Conservation (phyloP, 2,797 vertebrate species). For the Chromis chromis region DNA sequence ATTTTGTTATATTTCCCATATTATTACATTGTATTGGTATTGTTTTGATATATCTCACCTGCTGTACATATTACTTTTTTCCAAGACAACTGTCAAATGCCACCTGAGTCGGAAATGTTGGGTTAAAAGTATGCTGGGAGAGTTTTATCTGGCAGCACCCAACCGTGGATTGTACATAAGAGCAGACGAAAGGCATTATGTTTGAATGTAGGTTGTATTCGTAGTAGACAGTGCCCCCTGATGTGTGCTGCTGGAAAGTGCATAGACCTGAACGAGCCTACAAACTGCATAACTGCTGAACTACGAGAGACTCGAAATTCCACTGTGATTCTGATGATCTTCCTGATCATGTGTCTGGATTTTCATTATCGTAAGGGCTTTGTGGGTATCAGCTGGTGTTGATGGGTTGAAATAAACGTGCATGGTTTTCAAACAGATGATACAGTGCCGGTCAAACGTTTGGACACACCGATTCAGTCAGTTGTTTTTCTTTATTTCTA, state of each 20-base stretch:
- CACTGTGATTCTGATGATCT: constrained; percentile 31
- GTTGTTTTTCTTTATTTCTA: too few relatives aligned
- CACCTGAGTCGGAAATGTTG: not conserved
- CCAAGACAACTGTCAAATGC: not conserved
- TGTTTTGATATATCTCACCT: constrained; percentile 2
- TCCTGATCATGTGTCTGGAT: not conserved
- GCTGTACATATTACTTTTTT: constrained; percentile 22
- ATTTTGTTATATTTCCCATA: constrained; percentile 41
- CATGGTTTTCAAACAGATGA: constrained; percentile 6
- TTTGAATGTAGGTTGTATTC: constrained; percentile 30
- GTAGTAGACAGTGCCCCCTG: constrained; percentile 58
- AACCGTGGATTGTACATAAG: not conserved
- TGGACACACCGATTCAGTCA: too few relatives aligned
- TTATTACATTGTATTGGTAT: not conserved
- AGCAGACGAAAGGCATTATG: constrained; percentile 12
- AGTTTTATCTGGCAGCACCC: not conserved
- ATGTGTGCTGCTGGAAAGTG: constrained; percentile 56
- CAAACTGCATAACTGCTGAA: constrained; percentile 16
- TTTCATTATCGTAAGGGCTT: constrained; percentile 28
- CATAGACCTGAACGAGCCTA: constrained; percentile 40
- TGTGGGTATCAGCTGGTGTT: constrained; percentile 39
- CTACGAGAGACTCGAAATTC: constrained; percentile 32
- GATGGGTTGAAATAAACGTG: constrained; percentile 63
- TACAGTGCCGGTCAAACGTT: too few relatives aligned
- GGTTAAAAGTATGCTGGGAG: not conserved